phyloP scores from a whole-genome alignment of 2,888 invertebrate genomes.

The Rotaria socialis region DNA sequence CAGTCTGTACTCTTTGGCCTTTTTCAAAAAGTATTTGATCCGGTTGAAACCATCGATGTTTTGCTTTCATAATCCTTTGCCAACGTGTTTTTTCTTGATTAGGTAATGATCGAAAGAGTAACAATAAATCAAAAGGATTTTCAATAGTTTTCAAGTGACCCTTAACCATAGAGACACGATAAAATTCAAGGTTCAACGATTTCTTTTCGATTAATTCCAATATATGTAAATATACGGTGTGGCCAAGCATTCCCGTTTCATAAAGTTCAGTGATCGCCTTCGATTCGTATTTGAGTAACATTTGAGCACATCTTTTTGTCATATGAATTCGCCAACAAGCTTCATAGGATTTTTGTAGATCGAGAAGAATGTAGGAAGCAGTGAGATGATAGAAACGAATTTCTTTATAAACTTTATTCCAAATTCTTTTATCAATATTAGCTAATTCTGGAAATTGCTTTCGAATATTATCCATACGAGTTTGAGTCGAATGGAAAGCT shows the following conservation, averaged over 20 bases:
- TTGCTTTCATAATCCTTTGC: neutral
- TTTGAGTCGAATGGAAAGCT: neutral
- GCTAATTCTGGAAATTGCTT: neutral
- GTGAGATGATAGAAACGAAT: neutral
- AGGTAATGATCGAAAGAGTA: neutral
- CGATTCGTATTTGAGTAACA: neutral
- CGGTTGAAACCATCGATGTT: neutral
- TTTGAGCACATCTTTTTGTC: slow-evolving; percentile 23
- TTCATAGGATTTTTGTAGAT: neutral
- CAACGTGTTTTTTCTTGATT: neutral
- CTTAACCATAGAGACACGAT: neutral
- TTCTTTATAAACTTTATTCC: neutral
- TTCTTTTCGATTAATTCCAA: neutral
- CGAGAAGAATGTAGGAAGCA: neutral
- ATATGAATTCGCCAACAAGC: neutral
- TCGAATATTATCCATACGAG: neutral
- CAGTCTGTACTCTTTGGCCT: neutral
- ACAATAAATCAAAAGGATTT: neutral
- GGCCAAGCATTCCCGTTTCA: neutral
- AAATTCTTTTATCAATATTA: neutral
- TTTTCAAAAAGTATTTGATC: neutral
- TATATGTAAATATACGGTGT: neutral
- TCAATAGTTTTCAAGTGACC: neutral
- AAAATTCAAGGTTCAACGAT: neutral
- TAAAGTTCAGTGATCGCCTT: neutral